Percentiles rank a stretch among this genome's conserved stretches.
These are phyloP conservation scores for Drosophila basisetae DNA, from an alignment of 2,888 invertebrate species.

Conservation along the genomic window DNA sequence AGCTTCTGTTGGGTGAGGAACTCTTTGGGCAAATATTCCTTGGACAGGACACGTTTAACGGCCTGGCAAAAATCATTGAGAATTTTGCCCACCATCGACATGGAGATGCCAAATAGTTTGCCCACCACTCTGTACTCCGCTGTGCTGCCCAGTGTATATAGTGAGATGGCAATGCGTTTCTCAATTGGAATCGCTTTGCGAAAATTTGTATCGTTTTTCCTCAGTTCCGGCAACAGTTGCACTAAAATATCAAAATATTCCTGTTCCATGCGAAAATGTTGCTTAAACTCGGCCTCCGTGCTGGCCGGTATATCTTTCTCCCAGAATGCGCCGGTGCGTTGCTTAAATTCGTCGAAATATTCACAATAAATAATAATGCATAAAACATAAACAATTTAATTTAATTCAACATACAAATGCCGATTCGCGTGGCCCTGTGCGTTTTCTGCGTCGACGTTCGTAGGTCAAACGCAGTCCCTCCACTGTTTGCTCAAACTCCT, in stretches of 20 bases:
- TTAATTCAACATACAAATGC: neutral
- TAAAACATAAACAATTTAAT: neutral
- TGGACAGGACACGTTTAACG: neutral
- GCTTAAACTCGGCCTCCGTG: neutral
- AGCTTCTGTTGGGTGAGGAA: constrained; percentile 4
- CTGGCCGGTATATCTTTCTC: neutral
- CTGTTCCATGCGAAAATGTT: constrained; percentile 5
- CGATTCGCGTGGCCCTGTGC: neutral
- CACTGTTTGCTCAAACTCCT: constrained; percentile 2
- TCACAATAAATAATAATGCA: neutral
- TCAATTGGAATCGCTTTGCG: neutral
- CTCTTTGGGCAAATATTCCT: constrained; percentile 2
- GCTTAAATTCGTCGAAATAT: neutral
- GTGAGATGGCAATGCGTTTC: constrained; percentile 15
- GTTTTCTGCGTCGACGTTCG: neutral
- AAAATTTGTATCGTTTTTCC: neutral
- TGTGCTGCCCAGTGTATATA: constrained; percentile 5
- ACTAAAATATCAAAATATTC: constrained; percentile 2
- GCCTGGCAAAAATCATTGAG: constrained; percentile 12
- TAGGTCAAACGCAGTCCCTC: neutral
- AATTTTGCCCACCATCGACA: neutral
- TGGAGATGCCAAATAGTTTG: neutral
- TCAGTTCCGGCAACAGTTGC: neutral
- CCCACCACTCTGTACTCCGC: neutral
- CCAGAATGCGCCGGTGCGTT: neutral